phyloP scores from a whole-genome alignment of 2,888 invertebrate genomes.

The Andrena minutula region DNA sequence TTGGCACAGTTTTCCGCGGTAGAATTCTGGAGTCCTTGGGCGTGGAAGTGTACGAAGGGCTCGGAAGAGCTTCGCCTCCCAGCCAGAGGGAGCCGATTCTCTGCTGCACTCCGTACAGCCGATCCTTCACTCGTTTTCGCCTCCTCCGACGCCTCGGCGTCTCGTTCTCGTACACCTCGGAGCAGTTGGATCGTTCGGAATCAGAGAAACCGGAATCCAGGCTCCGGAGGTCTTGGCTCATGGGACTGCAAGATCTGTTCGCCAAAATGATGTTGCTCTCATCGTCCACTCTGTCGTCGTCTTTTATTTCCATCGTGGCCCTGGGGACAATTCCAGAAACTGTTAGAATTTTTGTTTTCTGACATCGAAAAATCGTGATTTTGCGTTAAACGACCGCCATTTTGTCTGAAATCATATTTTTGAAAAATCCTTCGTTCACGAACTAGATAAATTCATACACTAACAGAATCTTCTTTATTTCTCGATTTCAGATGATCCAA shows the following conservation, averaged over 20 bases:
- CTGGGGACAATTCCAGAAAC: slow-evolving; percentile 10
- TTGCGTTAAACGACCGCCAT: no score
- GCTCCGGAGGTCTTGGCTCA: slow-evolving; percentile 86
- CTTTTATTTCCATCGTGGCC: slow-evolving; percentile 38
- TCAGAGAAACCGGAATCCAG: slow-evolving; percentile 94
- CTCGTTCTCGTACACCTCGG: slow-evolving; percentile 65
- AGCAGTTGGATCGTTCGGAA: slow-evolving; percentile 88
- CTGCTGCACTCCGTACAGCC: slow-evolving; percentile 15
- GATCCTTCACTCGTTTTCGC: slow-evolving; percentile 46
- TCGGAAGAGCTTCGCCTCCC: slow-evolving; percentile 65
- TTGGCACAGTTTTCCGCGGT: slow-evolving; percentile 23
- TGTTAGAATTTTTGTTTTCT: no score
- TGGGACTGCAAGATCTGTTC: slow-evolving; percentile 71
- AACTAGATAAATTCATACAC: no score
- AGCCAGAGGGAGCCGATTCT: slow-evolving; percentile 37
- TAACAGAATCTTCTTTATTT: no score
- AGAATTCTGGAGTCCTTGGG: slow-evolving; percentile 72
- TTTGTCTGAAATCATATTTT: no score
- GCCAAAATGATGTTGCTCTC: background rate
- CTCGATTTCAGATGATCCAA: no score
- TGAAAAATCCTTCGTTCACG: no score
- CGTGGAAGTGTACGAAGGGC: slow-evolving; percentile 79
- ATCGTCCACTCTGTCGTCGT: slow-evolving; percentile 36
- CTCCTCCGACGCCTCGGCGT: slow-evolving; percentile 56
- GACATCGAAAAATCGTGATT: no score